Percentiles rank a stretch among this genome's conserved stretches.
Evolutionary conservation across 2,888 invertebrate genomes (phyloP).

Genomic region (Acanthoscelides obtectus): DNA sequence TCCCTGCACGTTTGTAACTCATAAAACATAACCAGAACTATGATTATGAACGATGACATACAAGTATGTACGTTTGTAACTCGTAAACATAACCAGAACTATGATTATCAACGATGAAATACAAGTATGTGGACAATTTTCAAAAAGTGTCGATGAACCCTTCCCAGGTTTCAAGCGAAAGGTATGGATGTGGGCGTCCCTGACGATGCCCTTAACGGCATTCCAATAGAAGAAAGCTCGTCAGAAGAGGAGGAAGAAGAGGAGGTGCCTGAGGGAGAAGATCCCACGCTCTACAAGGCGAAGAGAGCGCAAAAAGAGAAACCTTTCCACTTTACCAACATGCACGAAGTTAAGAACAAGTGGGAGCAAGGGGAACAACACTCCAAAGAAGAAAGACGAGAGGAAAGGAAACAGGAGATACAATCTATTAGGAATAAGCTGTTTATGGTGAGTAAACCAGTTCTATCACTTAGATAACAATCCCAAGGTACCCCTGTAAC

Average conservation of each 20-base stretch:
- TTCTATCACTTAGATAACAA: too few species aligned
- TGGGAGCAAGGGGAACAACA: slow-evolving; percentile 67
- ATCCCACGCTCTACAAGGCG: slow-evolving; percentile 45
- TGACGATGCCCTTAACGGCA: slow-evolving; percentile 70
- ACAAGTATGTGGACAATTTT: too few species aligned
- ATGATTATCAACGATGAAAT: too few species aligned
- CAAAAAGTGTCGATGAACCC: not conserved
- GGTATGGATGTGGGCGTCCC: slow-evolving; percentile 77
- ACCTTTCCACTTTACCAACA: slow-evolving; percentile 74
- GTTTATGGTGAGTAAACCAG: slow-evolving; percentile 65
- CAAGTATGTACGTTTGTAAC: too few species aligned
- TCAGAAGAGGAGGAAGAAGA: slow-evolving; percentile 64
- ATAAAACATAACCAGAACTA: too few species aligned
- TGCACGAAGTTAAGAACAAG: slow-evolving; percentile 77
- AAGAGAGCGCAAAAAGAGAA: slow-evolving; percentile 62
- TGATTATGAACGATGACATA: too few species aligned
- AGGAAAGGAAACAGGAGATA: slow-evolving; percentile 84
- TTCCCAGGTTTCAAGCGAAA: slow-evolving; percentile 68
- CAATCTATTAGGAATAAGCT: slow-evolving; percentile 79
- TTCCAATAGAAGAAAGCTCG: slow-evolving; percentile 66
- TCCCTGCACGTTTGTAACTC: too few species aligned
- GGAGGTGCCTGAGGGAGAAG: slow-evolving; percentile 51
- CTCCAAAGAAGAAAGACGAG: slow-evolving; percentile 62
- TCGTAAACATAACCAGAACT: too few species aligned
- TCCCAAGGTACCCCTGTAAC: too few species aligned